Conservation (phyloP, 2,113 vertebrate species). For the Machaerirhynchus nigripectus region DNA sequence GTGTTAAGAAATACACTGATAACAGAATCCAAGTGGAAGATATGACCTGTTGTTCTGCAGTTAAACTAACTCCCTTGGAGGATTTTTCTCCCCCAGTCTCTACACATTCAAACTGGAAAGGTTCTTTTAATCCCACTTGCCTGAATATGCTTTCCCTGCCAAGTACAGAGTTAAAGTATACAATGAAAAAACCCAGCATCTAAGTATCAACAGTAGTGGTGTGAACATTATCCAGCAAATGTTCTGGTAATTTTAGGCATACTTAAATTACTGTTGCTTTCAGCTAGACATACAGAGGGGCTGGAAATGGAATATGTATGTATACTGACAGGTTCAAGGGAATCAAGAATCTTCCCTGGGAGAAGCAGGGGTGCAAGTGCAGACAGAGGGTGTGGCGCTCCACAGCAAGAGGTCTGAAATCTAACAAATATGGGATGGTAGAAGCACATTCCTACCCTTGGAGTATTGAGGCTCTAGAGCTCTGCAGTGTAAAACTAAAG, state of each 20-base stretch:
- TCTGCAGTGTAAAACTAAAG: neutral
- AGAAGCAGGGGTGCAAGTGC: neutral
- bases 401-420: neutral
- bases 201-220: neutral
- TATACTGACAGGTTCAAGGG: neutral
- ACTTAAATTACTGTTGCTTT: neutral
- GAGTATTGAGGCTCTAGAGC: neutral
- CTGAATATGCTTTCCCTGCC: neutral
- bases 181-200: neutral
- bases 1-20: neutral
- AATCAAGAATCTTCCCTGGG: neutral
- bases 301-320: neutral
- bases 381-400: rapidly evolving
- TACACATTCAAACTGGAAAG: neutral
- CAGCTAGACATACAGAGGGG: neutral
- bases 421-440: neutral
- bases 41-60: neutral
- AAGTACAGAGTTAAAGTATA: neutral
- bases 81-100: neutral
- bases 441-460: neutral
- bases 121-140: neutral
- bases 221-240: neutral
- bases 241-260: neutral
- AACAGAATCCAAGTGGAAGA: neutral
- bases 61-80: neutral